These are phyloP conservation scores for Phyllotreta striolata DNA, from an alignment of 2,888 invertebrate genomes.

Conservation along the genomic window DNA sequence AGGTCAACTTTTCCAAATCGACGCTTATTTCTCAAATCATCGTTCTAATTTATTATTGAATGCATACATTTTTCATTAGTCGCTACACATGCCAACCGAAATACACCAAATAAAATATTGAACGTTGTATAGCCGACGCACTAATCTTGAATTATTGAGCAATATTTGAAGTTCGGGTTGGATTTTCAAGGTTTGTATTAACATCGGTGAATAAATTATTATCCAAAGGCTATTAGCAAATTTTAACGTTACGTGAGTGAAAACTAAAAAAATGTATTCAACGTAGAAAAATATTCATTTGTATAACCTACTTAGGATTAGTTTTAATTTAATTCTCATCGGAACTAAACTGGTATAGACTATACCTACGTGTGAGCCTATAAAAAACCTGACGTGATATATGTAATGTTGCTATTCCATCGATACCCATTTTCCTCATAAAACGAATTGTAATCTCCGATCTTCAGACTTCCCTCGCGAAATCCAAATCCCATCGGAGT, in stretches of 20 bases:
- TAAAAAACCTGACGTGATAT: neutral
- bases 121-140: conserved; percentile 12
- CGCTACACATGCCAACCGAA: conserved; percentile 16
- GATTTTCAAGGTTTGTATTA: conserved; percentile 10
- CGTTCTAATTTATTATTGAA: neutral
- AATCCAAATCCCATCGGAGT: conserved; percentile 21
- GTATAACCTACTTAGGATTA: no score
- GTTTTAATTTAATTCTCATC: neutral
- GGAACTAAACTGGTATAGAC: neutral
- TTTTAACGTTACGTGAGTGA: neutral
- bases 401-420: conserved; percentile 1
- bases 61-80: conserved; percentile 5
- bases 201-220: conserved; percentile 12
- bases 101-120: conserved; percentile 12
- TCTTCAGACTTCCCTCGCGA: conserved; percentile 19
- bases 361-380: neutral
- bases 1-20: neutral
- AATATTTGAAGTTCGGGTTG: conserved; percentile 17
- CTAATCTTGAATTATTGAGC: conserved; percentile 31
- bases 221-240: neutral
- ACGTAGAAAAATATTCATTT: no score
- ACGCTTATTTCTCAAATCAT: conserved; percentile 10
- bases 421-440: conserved; percentile 20
- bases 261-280: neutral
- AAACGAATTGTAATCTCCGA: conserved; percentile 28